Percentiles rank a stretch among this genome's conserved stretches.
phyloP scores from a whole-genome alignment of 2,888 invertebrate species.

The Ephialtes manifestator region DNA sequence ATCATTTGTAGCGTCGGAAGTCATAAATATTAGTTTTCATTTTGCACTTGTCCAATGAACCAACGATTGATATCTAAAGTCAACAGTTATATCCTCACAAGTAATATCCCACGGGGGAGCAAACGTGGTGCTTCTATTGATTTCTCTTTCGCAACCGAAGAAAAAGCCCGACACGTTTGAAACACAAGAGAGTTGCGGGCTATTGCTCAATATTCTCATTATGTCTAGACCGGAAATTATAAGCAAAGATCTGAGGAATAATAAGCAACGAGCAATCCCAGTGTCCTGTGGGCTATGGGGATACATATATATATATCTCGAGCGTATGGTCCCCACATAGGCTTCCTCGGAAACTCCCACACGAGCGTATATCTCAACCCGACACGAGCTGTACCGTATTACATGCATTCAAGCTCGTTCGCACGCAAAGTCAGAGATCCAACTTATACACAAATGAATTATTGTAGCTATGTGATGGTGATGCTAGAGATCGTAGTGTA shows the following conservation, averaged over 20 bases:
- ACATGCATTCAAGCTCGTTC: constrained; percentile 49
- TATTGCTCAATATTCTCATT: constrained; percentile 69
- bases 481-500: background rate
- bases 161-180: constrained; percentile 49
- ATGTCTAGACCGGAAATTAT: constrained; percentile 69
- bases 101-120: constrained; percentile 13
- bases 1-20: background rate
- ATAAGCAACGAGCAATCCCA: constrained; percentile 52
- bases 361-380: constrained; percentile 37
- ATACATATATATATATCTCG: constrained; percentile 1
- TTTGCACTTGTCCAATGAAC: background rate
- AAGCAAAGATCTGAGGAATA: constrained; percentile 55
- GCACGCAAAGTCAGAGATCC: constrained; percentile 37
- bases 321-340: constrained; percentile 15
- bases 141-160: constrained; percentile 61
- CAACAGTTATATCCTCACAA: background rate
- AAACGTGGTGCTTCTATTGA: constrained; percentile 38
- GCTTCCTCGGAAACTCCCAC: constrained; percentile 68
- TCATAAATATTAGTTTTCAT: background rate
- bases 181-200: background rate
- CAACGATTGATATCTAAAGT: background rate
- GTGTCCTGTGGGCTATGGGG: constrained; percentile 48
- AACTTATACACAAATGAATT: constrained; percentile 25
- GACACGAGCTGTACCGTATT: constrained; percentile 29
- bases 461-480: background rate